Percentiles rank a stretch among this genome's conserved stretches.
Conservation (phyloP, 2,797 vertebrate species). For the Mormyrus proboscirostris region DNA sequence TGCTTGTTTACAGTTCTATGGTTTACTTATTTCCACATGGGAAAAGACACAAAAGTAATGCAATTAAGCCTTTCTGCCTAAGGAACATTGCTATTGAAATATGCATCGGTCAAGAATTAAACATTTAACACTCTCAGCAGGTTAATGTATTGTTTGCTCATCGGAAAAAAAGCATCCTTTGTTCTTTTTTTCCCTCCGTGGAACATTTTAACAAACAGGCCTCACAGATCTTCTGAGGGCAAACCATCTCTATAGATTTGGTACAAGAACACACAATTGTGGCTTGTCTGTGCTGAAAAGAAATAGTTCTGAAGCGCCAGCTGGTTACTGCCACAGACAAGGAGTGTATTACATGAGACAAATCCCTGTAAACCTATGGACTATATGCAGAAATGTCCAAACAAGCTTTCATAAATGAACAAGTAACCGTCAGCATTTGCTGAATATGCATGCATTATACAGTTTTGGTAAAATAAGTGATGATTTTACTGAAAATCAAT, state of each 20-base stretch:
- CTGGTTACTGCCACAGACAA: neutral
- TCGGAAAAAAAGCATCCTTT: neutral
- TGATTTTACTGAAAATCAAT: neutral
- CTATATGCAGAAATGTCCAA: neutral
- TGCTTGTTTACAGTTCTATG: neutral
- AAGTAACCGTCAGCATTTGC: neutral
- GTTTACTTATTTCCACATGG: conserved; percentile 13
- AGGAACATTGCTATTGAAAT: conserved; percentile 8
- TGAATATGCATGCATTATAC: neutral
- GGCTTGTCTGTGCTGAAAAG: neutral
- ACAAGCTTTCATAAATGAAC: neutral
- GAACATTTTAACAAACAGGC: conserved; percentile 7
- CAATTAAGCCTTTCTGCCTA: conserved; percentile 10
- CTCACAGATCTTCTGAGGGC: neutral
- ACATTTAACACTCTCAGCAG: conserved; percentile 12
- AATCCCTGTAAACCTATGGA: neutral
- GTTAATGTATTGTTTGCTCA: conserved; percentile 15
- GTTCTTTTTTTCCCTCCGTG: conserved; percentile 5
- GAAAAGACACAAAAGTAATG: conserved; percentile 3
- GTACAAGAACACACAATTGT: neutral
- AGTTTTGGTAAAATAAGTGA: neutral
- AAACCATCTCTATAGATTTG: conserved; percentile 3
- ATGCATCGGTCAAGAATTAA: neutral
- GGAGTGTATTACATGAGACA: neutral
- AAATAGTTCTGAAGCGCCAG: neutral